phyloP scores from a whole-genome alignment of 2,797 vertebrate genomes.

The Coreius guichenoti region DNA sequence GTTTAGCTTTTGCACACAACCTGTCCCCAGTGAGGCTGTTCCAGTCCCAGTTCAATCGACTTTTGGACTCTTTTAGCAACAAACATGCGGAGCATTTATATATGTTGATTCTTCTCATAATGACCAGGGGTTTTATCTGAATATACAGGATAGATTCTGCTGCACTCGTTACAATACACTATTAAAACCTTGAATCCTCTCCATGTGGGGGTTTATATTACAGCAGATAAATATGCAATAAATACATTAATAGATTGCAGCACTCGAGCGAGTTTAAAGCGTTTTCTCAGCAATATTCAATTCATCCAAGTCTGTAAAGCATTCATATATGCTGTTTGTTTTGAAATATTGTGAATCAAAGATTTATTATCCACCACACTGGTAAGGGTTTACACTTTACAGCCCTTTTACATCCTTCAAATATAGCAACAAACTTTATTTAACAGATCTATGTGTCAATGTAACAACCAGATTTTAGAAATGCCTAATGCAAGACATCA shows the following conservation, averaged over 20 bases:
- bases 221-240: constrained; percentile 68
- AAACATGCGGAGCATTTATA: neutral
- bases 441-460: neutral
- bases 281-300: neutral
- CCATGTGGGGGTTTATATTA: constrained; percentile 57
- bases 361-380: neutral
- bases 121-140: neutral
- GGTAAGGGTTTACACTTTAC: neutral
- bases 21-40: neutral
- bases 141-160: neutral
- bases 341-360: neutral
- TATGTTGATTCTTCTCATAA: too few species aligned
- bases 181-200: neutral
- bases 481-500: neutral
- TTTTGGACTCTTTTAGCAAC: neutral
- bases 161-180: neutral
- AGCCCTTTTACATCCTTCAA: neutral
- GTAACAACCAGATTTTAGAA: neutral
- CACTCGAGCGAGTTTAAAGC: constrained; percentile 39
- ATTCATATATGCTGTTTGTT: neutral
- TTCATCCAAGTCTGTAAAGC: constrained; percentile 17
- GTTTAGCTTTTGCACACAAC: neutral
- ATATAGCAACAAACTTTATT: neutral
- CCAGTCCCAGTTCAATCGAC: neutral
- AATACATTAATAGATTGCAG: constrained; percentile 58